Evolutionary conservation across 2,888 invertebrate species (phyloP), one percentile per base, ranked within the genome.

Genomic region (Mythimna impura): DNA sequence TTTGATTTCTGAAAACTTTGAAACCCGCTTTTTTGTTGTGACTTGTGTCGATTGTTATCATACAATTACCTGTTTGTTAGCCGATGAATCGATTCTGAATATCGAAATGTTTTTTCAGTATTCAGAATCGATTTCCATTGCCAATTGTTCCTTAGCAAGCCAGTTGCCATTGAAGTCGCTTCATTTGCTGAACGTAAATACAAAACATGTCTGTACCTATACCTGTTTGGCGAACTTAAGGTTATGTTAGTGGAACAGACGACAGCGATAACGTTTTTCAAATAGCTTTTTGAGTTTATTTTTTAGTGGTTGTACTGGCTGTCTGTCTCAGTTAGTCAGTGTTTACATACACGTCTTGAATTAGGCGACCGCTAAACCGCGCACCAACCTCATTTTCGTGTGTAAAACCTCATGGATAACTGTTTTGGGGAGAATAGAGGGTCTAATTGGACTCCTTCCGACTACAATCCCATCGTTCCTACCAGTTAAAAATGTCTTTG

Each of bases 111-210:
- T 77, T 60, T 76, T 80, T 75, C 80, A 62, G 58, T 76, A 81
- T 73, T 71, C 69, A 65, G 81, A 71, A 81, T 60, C 52, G 70
- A 72, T 78, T 74, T 70, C 58, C 47, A 78, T 78, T 66, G 43
- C 8, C 68, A 30, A 84, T 85, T 78, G 73, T 86, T 68, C 54
- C 47, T 34, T n/a, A 50, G 43, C 25, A 30, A 58, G 25, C 55
- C 54, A 72, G 72, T 63, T 9, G 52, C 43, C 57, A 76, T 78
- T 76, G 70, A 69, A 72, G 22, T 66, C 50, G 22, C 40, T 64
- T 50, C 70, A 71, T 79, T 72, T 65, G 47, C 69, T 67, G 71
- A 71, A 76, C 62, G 61, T 82, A 71, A 82, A 82, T 57, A 71
- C 57, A 67, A 68, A 80, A 82, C 79, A 78, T 57, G 10, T 2